These are phyloP conservation scores for Cladorhizidae sp. DNA, from an alignment of 37 sponge, comb jelly and placozoan genomes.

Conservation along the genomic window DNA sequence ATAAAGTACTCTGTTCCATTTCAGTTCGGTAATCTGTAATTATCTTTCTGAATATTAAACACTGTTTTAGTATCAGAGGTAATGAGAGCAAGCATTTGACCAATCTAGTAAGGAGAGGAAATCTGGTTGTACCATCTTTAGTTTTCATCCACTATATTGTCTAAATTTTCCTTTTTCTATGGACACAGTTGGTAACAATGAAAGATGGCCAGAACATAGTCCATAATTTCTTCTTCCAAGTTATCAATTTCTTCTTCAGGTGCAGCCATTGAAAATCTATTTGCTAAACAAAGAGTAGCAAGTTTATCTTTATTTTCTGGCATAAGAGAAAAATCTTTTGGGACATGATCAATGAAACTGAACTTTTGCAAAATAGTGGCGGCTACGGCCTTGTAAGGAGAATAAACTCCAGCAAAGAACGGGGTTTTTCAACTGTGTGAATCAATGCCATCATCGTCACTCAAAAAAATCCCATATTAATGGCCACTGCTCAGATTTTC, in stretches of 20 bases:
- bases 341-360: too few species aligned
- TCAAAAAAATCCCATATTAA: slow-evolving; percentile 1
- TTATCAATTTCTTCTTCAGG: too few species aligned
- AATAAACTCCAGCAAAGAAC: slow-evolving; percentile 1
- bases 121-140: not conserved
- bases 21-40: slow-evolving; percentile 34
- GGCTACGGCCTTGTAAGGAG: not conserved
- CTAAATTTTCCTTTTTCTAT: not conserved
- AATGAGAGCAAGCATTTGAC: not conserved
- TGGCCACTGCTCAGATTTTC: slow-evolving; percentile 25
- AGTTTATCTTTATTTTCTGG: too few species aligned
- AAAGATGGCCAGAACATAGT: too few species aligned
- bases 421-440: not conserved
- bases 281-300: not conserved
- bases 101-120: not conserved
- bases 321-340: too few species aligned
- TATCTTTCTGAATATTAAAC: slow-evolving; percentile 19
- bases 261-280: not conserved
- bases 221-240: too few species aligned
- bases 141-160: not conserved
- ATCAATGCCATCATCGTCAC: not conserved
- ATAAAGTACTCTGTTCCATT: slow-evolving; percentile 33
- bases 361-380: slow-evolving; percentile 7
- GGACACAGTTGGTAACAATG: slow-evolving; percentile 1
- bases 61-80: slow-evolving; percentile 20